phyloP scores from a whole-genome alignment of 2,888 invertebrate species.

The Stratiomys singularior region DNA sequence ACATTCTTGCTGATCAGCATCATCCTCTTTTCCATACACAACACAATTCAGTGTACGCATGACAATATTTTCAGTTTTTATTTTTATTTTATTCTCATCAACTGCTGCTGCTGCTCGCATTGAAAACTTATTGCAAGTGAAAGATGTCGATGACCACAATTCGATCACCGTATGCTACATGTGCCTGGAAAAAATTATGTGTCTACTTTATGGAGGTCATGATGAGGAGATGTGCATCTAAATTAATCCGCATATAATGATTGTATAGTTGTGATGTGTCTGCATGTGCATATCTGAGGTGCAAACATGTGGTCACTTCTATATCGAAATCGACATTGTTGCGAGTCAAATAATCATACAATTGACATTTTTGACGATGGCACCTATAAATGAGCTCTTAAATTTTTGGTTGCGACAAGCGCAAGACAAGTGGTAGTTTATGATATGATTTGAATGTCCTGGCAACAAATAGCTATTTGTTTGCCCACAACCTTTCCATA shows the following conservation, averaged over 20 bases:
- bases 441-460: no score
- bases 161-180: constrained; percentile 39
- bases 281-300: neutral
- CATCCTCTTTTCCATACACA: constrained; percentile 18
- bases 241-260: neutral
- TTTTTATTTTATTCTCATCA: neutral
- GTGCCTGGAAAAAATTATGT: constrained; percentile 26
- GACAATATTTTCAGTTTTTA: constrained; percentile 9
- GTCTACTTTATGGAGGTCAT: constrained; percentile 36
- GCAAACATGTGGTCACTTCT: neutral
- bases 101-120: neutral
- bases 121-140: neutral
- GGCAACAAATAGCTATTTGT: no score
- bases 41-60: constrained; percentile 19
- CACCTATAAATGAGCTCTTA: no score
- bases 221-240: constrained; percentile 28
- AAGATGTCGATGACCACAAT: constrained; percentile 11
- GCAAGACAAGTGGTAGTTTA: no score
- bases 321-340: no score
- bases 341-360: no score
- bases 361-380: no score
- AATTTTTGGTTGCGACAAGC: no score
- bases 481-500: no score
- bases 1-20: constrained; percentile 36
- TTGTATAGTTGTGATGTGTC: neutral